phyloP scores from a whole-genome alignment of 2,113 vertebrate genomes.

The Fregetta grallaria region DNA sequence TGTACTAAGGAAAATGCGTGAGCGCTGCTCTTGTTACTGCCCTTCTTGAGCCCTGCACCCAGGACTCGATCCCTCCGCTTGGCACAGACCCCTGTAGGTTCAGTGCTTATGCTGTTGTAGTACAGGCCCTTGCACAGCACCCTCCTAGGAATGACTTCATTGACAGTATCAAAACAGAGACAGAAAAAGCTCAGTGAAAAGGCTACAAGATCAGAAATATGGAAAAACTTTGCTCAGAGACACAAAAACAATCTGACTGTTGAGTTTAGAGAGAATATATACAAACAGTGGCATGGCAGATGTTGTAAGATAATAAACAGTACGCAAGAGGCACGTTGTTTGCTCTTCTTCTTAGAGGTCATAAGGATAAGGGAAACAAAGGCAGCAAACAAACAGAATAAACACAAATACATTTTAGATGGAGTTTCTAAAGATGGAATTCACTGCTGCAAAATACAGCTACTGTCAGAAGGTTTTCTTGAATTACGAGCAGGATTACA shows the following conservation, averaged over 20 bases:
- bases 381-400: neutral
- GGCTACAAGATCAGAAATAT: neutral
- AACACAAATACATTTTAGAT: neutral
- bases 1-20: rapidly evolving
- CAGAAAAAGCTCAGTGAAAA: neutral
- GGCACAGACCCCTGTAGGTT: neutral
- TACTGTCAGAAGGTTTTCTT: neutral
- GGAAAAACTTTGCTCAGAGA: neutral
- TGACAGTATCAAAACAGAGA: neutral
- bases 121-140: neutral
- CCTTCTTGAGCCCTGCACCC: neutral
- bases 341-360: neutral
- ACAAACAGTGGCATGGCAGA: neutral
- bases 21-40: neutral
- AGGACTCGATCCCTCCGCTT: neutral
- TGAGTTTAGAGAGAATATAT: neutral
- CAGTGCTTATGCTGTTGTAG: too few species aligned
- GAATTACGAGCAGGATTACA: neutral
- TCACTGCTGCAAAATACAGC: neutral
- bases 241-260: neutral
- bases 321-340: rapidly evolving
- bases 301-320: neutral
- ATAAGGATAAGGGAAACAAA: neutral
- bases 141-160: neutral
- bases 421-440: neutral